Base-by-base conservation (phyloP, 2,113 vertebrate genomes). In the Phylloscopus trochiloides region DNA sequence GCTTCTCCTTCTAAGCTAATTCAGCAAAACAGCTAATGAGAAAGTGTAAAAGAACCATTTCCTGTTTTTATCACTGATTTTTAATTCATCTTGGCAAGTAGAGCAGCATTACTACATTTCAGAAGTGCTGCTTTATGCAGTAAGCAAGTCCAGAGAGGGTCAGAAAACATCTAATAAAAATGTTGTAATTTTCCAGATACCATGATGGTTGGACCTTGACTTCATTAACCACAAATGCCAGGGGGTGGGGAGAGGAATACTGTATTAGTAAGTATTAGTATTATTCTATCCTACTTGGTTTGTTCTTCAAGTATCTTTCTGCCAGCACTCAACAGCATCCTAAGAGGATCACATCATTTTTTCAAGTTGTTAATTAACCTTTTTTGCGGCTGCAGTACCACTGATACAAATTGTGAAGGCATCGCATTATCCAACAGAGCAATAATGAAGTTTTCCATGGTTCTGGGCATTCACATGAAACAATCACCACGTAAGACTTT, bases 1-100 rank as follows among this genome's bases (percentile, higher is more conserved):
- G 45, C 42, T 86, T 81, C 42, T 89, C 43, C 63, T 50, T 93
- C 26, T 77, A 61, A 92, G 68, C 51, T 84, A 90, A 89, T 68
- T 61, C 3, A 92, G 83, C 63, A 93, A 90, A 78, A 4, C 93
- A 73, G 88, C 63, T 81, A 95, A 96, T 81, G 65, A 96, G 4
- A 61, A 89, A 61, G 18, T 54, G 31, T 8, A 10, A 24, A 62
- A 78, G 48, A 95, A 89, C 9, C 45, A 93, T 25, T 94, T 82
- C 48, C 63, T 66, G 38, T 71, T 89, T 83, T 94, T 62, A 54
- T 90, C 76, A 82, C 45, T 54, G 28, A 38, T 82, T 89, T 93
- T 78, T 78, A 59, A 75, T 83, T 91, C 88, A 57, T 45, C 84
- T 86, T 92, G 72, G 24, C 25, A 88, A 76, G 55, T 24, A 79